Percentiles rank a stretch among this genome's conserved stretches.
phyloP scores from a whole-genome alignment of 2,797 vertebrate genomes.

The Phataginus tetradactyla region DNA sequence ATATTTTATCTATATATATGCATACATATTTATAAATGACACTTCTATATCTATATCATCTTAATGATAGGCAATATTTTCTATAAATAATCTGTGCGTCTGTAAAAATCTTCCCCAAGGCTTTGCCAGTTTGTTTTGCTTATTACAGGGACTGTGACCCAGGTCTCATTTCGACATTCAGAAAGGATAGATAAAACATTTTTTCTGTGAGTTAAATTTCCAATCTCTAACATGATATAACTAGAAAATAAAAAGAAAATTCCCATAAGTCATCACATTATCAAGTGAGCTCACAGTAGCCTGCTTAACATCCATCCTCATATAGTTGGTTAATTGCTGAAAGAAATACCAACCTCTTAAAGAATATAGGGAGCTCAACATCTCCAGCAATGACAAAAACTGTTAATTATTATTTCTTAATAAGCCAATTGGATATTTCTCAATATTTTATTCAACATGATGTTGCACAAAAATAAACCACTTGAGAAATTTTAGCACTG shows the following conservation, averaged over 20 bases:
- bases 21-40: not conserved
- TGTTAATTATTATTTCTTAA: not conserved
- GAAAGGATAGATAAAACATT: not conserved
- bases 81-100: not conserved
- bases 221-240: not conserved
- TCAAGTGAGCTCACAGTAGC: not conserved
- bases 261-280: not conserved
- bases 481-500: not conserved
- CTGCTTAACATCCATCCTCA: not conserved
- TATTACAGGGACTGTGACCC: not conserved
- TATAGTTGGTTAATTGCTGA: not conserved
- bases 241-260: not conserved
- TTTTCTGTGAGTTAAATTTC: not conserved
- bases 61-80: not conserved
- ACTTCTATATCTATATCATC: not conserved
- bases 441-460: not conserved
- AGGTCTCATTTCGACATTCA: not conserved
- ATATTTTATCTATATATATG: not conserved
- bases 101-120: not conserved
- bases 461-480: not conserved
- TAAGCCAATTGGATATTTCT: not conserved
- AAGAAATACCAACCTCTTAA: not conserved
- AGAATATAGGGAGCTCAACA: not conserved
- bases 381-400: not conserved
- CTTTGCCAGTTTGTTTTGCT: not conserved